Evolutionary conservation across 2,113 vertebrate genomes (phyloP), one percentile per base, ranked within the genome.

Genomic region (Nesoenas mayeri): DNA sequence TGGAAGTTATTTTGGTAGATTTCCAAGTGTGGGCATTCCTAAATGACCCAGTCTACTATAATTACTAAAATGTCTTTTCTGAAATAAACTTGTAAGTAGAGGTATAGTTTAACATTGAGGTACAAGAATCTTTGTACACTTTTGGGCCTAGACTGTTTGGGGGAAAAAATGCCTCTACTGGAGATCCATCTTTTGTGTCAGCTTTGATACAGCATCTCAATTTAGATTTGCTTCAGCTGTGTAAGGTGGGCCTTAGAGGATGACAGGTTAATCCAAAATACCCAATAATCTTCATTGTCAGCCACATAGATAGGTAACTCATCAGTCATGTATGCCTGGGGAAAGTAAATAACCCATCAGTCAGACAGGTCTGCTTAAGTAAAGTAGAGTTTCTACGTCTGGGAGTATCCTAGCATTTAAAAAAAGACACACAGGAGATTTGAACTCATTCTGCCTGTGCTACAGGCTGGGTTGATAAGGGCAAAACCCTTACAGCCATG

Each of bases 131-230:
- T 85, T 62, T 64, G 9, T 53, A 24, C 1, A 1, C 15, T 75
- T 88, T 25, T 6, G 11, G 12, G 11, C 2, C 26, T 60, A 15
- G 65, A 29, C 24, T 67, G 11, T 26, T 48, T 31, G 20, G 21
- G 25, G 1, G 3, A 26, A 47, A 42, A 48, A 57, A 15, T 10
- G 15, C 15, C 5, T 1, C 0, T 40, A 29, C 7, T 40, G n/a
- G 61, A 60, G 32, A 48, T 85, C 21, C 0, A 0, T 56, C 4
- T 29, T 51, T 88, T 81, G 29, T 80, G 53, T 64, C 42, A 50
- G 42, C 42, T 42, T 50, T 47, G 15, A 10, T 53, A 22, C 4
- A 79, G 11, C 31, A 69, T 72, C 32, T 64, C 50, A 31, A 1
- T 69, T 88, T 31, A 57, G 40, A n/a, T 67, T 61, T 72, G 26